A percentile compares a stretch with the other conserved stretches of the same genome.
These are phyloP conservation scores for Ciconia maguari DNA, from an alignment of 2,113 vertebrate genomes.

Conservation along the genomic window DNA sequence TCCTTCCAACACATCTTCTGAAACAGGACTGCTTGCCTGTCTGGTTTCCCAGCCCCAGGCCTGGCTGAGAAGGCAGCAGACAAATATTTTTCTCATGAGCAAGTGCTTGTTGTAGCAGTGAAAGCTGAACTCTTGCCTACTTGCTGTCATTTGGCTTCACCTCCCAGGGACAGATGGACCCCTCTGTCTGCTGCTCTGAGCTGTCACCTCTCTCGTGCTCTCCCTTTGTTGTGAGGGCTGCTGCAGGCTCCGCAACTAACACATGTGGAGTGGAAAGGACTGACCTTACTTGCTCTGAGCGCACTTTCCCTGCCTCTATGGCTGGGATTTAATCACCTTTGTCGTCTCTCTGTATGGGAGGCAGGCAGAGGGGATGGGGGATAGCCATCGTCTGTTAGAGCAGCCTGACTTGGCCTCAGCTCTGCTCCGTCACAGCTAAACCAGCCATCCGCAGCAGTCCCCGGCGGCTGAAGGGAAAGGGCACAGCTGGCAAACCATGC, in stretches of 20 bases:
- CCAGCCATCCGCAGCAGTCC: background rate
- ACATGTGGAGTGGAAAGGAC: background rate
- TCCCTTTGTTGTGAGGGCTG: background rate
- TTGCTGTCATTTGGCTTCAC: background rate
- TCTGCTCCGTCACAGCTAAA: background rate
- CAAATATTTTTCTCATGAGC: background rate
- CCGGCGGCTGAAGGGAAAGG: background rate
- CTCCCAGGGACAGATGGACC: background rate
- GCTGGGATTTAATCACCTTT: background rate
- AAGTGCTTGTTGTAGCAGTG: background rate
- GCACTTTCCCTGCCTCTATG: background rate
- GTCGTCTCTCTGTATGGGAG: rapidly evolving
- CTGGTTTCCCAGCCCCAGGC: background rate
- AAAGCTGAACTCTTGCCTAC: background rate
- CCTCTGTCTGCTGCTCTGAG: background rate
- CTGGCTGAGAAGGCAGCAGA: background rate
- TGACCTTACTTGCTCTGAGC: background rate
- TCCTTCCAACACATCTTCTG: background rate
- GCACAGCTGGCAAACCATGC: background rate
- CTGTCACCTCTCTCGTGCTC: background rate
- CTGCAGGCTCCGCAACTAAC: background rate
- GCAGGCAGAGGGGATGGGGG: background rate
- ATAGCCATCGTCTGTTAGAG: background rate
- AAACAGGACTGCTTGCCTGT: background rate
- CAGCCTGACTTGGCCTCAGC: background rate